These are phyloP conservation scores for Monopis laevigella DNA, from an alignment of 2,888 invertebrate genomes.

Conservation along the genomic window DNA sequence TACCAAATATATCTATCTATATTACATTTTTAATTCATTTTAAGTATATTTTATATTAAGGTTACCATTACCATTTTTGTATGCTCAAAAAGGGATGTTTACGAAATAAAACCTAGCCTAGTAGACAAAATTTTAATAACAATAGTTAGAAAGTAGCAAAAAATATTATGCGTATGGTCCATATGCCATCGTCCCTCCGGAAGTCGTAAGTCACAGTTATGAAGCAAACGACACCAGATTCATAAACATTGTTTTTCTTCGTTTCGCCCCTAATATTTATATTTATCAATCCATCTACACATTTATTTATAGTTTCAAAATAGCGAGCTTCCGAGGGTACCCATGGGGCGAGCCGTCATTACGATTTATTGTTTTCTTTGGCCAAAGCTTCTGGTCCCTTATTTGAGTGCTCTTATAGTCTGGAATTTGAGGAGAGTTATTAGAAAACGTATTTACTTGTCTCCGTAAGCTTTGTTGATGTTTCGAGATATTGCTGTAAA, in stretches of 20 bases:
- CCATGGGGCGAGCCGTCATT: conserved; percentile 53
- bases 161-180: conserved; percentile 56
- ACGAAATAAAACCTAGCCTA: too few species aligned
- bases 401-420: conserved; percentile 34
- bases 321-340: conserved; percentile 62
- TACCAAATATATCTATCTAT: too few species aligned
- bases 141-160: conserved; percentile 17
- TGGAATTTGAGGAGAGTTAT: conserved; percentile 39
- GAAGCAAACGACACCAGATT: conserved; percentile 66
- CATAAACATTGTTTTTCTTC: conserved; percentile 68
- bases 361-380: conserved; percentile 65
- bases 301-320: conserved; percentile 62
- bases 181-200: conserved; percentile 58
- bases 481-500: too few species aligned
- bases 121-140: too few species aligned
- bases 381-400: conserved; percentile 46
- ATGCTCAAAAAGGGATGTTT: too few species aligned
- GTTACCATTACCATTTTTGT: too few species aligned
- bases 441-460: too few species aligned
- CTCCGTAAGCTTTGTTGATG: too few species aligned
- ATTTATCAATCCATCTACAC: conserved; percentile 68
- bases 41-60: too few species aligned
- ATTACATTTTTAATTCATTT: too few species aligned
- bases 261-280: conserved; percentile 67
- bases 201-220: conserved; percentile 67